Base-by-base conservation (phyloP, 2,113 vertebrate genomes). In the Marmota flaviventris region DNA sequence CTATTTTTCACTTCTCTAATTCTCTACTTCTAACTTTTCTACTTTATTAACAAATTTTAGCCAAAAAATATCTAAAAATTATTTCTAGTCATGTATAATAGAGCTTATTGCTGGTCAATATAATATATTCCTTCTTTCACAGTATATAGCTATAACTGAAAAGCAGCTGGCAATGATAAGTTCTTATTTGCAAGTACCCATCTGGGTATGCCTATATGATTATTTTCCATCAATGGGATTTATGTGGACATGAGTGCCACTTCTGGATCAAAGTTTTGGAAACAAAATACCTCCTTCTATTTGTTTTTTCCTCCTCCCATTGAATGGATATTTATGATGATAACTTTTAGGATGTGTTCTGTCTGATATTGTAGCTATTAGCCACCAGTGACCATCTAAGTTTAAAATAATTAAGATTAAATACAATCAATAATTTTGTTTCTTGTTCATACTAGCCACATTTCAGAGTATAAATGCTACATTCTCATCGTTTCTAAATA, bases 331-430 rank as follows among this genome's bases (percentile, higher is more conserved):
- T 91, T 93, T 89, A 82, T 77, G 90, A 79, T 51, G 32, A 67
- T 42, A 61, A 85, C 25, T 8, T 10, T 42, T 53, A 34, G 82
- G 34, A 82, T 25, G 8, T 63, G 20, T 11, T 75, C 12, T 91
- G 5, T 85, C 32, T 58, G 5, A 82, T 82, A 25, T 48, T 37
- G 17, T 79, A 89, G 39, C 24, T 69, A 93, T 69, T 88, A 94
- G 37, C 25, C 22, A 45, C 34, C 58, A 53, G 8, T 77, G 25
- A 14, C 18, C 87, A 77, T 61, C 90, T 84, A 79, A 88, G 39
- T 94, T 4, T 70, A 83, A 95, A 96, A 72, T 56, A 87, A 92
- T 45, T 94, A 86, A 85, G 82, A 86, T 79, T 29, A 85, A 34
- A 85, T 78, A 75, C 4, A 87, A 70, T 78, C 89, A 69, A 39